phyloP scores from a whole-genome alignment of 2,113 vertebrate genomes.

The Panthera tigris region DNA sequence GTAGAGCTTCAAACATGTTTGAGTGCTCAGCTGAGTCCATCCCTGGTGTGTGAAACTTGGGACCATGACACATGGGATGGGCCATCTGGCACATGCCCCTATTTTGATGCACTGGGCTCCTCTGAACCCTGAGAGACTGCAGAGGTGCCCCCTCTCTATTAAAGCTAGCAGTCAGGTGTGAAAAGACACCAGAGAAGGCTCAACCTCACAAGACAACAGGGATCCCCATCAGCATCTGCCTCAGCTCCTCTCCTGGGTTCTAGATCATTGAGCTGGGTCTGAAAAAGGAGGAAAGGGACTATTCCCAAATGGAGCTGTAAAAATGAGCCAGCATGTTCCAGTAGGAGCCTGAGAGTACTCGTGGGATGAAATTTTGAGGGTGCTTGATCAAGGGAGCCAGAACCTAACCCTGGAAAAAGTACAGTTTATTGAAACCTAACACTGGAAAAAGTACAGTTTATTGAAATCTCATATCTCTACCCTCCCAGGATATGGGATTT shows the following conservation, averaged over 20 bases:
- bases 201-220: neutral
- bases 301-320: neutral
- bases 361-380: neutral
- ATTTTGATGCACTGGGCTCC: neutral
- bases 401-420: neutral
- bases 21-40: neutral
- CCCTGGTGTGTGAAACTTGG: neutral
- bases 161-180: neutral
- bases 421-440: neutral
- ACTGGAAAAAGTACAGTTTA: neutral
- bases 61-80: neutral
- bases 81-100: neutral
- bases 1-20: neutral
- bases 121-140: neutral
- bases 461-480: neutral
- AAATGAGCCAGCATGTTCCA: neutral
- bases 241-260: neutral
- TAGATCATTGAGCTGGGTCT: neutral
- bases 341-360: neutral
- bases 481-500: neutral
- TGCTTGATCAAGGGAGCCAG: neutral
- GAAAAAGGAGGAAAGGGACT: neutral
- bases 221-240: neutral
- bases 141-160: neutral
- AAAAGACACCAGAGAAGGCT: neutral